Percentiles rank a stretch among this genome's conserved stretches.
Conservation (phyloP, 2,797 vertebrate species). For the Falco naumanni region DNA sequence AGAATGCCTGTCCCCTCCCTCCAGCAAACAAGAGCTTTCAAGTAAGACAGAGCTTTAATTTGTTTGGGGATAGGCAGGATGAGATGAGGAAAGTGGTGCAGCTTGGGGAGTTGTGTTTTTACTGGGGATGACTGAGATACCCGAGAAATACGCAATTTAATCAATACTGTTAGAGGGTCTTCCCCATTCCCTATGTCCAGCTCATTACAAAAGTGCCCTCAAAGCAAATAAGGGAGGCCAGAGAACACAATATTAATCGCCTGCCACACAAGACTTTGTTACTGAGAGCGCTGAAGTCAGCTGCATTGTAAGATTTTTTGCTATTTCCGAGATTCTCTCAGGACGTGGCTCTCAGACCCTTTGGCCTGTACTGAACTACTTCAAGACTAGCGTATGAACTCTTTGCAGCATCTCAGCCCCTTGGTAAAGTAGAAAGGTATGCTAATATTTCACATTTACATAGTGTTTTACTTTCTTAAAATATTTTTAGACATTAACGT, state of each 20-base stretch:
- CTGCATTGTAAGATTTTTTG: neutral
- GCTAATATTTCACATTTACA: constrained; percentile 10
- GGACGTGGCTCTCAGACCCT: neutral
- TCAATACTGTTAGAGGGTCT: fast-evolving
- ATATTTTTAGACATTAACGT: neutral
- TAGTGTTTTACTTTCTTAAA: neutral
- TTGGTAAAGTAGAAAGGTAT: neutral
- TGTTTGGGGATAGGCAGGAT: neutral
- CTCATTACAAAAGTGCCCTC: neutral
- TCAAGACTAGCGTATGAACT: neutral
- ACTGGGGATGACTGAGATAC: fast-evolving
- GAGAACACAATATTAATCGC: neutral
- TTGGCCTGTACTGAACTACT: fast-evolving
- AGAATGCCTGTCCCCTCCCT: neutral
- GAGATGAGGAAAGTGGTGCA: neutral
- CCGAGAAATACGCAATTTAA: neutral
- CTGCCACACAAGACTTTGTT: neutral
- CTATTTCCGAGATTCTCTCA: neutral
- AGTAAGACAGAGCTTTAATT: neutral
- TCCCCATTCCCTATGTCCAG: neutral
- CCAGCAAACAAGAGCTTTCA: neutral
- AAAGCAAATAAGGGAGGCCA: neutral
- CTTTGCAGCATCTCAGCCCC: neutral
- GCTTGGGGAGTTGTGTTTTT: neutral
- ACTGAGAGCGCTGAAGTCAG: neutral